phyloP scores from a whole-genome alignment of 2,113 vertebrate genomes.

The Cavia aperea region DNA sequence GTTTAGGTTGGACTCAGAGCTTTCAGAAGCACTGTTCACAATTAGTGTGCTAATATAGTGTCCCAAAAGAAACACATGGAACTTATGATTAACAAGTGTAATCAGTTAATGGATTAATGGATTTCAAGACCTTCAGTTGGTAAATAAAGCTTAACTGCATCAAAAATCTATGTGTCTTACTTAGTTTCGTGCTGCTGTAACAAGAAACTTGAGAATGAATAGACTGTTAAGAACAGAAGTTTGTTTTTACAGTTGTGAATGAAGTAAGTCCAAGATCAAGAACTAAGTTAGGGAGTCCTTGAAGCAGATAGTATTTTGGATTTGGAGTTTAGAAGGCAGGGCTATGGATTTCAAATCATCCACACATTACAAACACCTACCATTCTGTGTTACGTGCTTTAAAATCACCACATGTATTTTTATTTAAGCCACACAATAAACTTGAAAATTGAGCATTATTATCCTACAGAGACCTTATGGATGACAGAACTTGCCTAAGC shows the following conservation, averaged over 20 bases:
- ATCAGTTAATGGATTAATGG: neutral
- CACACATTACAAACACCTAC: neutral
- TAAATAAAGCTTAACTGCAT: neutral
- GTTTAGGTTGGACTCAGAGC: neutral
- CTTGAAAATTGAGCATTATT: neutral
- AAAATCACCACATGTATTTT: neutral
- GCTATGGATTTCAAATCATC: neutral
- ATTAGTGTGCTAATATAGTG: neutral
- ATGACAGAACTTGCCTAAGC: neutral
- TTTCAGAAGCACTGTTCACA: neutral
- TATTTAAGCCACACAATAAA: neutral
- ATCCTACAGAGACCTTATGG: neutral
- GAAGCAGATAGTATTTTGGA: neutral
- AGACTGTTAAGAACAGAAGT: neutral
- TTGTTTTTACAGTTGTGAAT: neutral
- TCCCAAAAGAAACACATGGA: neutral
- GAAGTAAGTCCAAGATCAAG: neutral
- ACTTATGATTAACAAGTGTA: neutral
- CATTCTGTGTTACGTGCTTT: neutral
- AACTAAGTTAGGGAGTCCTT: neutral
- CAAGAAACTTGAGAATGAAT: neutral
- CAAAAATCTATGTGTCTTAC: neutral
- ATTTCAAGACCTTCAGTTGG: neutral
- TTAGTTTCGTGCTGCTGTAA: neutral
- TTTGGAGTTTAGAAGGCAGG: neutral